Evolutionary conservation across 1,140 invertebrate genomes (phyloP), one percentile per base, ranked within the genome.

Genomic region (Polypedilum pembai): DNA sequence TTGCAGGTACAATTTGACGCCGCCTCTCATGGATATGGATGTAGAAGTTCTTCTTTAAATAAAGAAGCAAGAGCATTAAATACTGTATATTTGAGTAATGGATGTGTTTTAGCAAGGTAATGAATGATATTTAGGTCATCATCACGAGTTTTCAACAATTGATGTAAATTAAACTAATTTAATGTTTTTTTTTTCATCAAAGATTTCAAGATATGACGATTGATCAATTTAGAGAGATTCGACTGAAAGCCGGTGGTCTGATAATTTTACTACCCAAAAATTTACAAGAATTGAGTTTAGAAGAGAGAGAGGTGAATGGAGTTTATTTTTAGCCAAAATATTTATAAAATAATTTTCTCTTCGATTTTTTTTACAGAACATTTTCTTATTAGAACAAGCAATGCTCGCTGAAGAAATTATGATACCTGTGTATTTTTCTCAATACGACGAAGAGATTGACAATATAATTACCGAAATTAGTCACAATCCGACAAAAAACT

Each of bases 391-490:
- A 72, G 96, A 99, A 83, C 87, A 90, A 80, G 88, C 88, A 5
- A 90, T 98, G 87, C 80, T 94, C 20, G 85, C 87, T 24, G 90
- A 95, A 78, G 91, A 95, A 78, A 89, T 91, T 15, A 83, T 87
- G 21, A 89, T 96, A 74, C 95, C 96, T 7, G 91, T 98, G 15
- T 99, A 98, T 83, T 96, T 98, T 81, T 87, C 91, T 1, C 80
- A 85, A 18, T 91, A 92, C 86, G 89, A 89, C 74, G 82, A 84
- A 3, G 87, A 94, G 76, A 83, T 98, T 41, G 86, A 91, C 75
- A 83, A 85, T 7, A 92, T 98, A 76, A 87, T 96, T 74, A 81
- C 88, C 17, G 91, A 94, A 80, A 85, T 96, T 1, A 85, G 81
- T 74, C 83, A 85, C 75, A 80, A 78, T 77, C 76, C 79, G 15